Conservation (phyloP, 2,113 vertebrate species). For the Glareola pratincola region DNA sequence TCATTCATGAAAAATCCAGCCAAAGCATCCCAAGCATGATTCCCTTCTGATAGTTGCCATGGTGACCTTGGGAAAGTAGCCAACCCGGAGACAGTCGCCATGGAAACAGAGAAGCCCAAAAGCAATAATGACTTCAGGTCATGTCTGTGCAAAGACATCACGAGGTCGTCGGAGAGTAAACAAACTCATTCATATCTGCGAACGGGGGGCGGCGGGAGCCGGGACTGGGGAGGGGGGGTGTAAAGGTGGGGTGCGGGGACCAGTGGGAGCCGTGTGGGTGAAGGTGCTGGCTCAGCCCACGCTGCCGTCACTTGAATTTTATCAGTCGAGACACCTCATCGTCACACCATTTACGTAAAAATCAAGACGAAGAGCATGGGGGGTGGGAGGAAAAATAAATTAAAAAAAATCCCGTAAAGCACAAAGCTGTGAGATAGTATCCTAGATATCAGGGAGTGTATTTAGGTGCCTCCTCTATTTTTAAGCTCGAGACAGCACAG, state of each 20-base stretch:
- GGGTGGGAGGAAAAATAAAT: background rate
- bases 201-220: background rate
- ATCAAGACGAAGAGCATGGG: background rate
- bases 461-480: slow-evolving; percentile 52
- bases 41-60: slow-evolving; percentile 83
- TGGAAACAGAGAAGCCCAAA: slow-evolving; percentile 81
- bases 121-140: slow-evolving; percentile 74
- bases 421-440: slow-evolving; percentile 11
- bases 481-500: slow-evolving; percentile 42
- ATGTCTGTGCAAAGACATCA: slow-evolving; percentile 63
- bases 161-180: slow-evolving; percentile 61
- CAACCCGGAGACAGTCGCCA: slow-evolving; percentile 76
- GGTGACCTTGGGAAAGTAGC: slow-evolving; percentile 81
- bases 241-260: background rate
- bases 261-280: background rate
- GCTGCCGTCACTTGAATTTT: background rate
- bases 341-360: slow-evolving; percentile 25
- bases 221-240: background rate
- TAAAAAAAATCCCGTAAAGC: background rate
- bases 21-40: slow-evolving; percentile 80
- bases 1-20: slow-evolving; percentile 82
- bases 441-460: slow-evolving; percentile 21
- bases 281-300: slow-evolving; percentile 17
- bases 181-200: slow-evolving; percentile 57
- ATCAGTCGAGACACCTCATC: background rate